These are phyloP conservation scores for Pterocles burchelli DNA, from an alignment of 2,113 vertebrate genomes.

Conservation along the genomic window DNA sequence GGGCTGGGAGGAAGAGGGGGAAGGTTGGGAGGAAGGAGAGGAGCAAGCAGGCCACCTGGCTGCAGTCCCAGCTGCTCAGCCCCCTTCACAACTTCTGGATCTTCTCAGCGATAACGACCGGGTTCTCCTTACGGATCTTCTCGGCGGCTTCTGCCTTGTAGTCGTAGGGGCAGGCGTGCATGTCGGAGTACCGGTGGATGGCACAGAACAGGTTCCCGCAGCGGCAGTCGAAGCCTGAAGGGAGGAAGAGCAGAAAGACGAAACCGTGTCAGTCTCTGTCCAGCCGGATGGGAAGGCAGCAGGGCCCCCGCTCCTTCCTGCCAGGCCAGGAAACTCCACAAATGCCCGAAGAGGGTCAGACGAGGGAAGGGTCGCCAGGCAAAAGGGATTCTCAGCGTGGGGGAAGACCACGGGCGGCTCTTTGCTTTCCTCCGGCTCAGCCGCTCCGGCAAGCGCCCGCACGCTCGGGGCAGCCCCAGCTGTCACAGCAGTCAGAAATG, in stretches of 20 bases:
- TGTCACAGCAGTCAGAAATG: not conserved
- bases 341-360: not conserved
- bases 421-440: not conserved
- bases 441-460: fast-evolving
- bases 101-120: conserved; percentile 89
- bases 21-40: conserved; percentile 69
- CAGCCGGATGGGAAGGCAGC: not conserved
- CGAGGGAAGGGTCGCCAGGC: fast-evolving
- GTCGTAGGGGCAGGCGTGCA: conserved; percentile 89
- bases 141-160: conserved; percentile 88
- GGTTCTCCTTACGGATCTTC: conserved; percentile 91
- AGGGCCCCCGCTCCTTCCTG: not conserved
- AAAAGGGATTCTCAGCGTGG: not conserved
- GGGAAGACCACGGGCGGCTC: not conserved
- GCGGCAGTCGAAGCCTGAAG: conserved; percentile 88
- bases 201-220: conserved; percentile 91
- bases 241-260: not conserved
- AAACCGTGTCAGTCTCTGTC: not conserved
- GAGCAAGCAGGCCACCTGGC: conserved; percentile 38
- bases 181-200: conserved; percentile 89
- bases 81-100: conserved; percentile 91
- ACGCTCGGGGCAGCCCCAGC: not conserved
- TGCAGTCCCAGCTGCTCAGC: conserved; percentile 40
- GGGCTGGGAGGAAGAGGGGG: conserved; percentile 13
- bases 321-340: not conserved